Evolutionary conservation across 2,797 vertebrate genomes (phyloP).

Genomic region (Chloroceryle amazona): DNA sequence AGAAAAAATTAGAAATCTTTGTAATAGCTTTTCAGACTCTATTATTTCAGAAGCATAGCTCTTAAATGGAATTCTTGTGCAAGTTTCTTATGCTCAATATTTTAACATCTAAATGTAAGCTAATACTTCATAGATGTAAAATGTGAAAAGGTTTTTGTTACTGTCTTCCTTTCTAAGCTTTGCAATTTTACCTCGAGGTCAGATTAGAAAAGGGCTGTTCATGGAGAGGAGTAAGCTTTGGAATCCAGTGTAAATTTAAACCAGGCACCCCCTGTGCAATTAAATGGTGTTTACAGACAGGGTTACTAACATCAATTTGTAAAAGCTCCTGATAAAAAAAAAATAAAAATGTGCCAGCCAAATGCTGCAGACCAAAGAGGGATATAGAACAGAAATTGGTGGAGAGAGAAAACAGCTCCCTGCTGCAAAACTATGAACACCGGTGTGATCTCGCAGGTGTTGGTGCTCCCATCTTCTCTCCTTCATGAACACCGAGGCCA

Average conservation of each 20-base stretch:
- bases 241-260: constrained; percentile 6
- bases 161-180: not conserved
- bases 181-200: not conserved
- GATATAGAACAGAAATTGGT: not conserved
- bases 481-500: not conserved
- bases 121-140: not conserved
- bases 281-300: not conserved
- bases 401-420: not conserved
- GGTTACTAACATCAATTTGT: not conserved
- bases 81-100: not conserved
- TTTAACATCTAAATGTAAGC: not conserved
- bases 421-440: not conserved
- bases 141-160: not conserved
- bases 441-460: not conserved
- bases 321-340: not conserved
- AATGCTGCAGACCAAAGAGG: not conserved
- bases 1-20: not conserved
- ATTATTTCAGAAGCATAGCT: not conserved
- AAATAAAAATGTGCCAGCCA: not conserved
- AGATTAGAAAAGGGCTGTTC: not conserved
- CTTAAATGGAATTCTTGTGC: not conserved
- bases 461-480: not conserved
- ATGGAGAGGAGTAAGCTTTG: not conserved
- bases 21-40: not conserved
- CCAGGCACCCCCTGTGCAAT: not conserved